A percentile compares a stretch with the other conserved stretches of the same genome.
Evolutionary conservation across 1,140 invertebrate species (phyloP).

Genomic region (Neocloeon triangulifer): DNA sequence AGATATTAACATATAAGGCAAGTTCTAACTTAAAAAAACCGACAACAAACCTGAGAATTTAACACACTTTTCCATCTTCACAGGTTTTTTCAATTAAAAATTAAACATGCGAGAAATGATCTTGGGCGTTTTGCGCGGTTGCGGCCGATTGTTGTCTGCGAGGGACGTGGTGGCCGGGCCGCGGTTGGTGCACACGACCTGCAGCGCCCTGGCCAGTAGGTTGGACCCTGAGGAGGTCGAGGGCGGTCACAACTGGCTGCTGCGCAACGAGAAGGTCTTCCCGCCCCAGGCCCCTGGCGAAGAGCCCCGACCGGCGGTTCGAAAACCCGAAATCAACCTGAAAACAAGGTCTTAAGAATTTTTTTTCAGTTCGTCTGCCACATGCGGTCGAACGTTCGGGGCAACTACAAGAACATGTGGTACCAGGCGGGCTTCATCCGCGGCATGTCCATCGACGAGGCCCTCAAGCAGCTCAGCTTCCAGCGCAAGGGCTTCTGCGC

Average conservation of each 20-base stretch:
- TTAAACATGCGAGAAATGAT: too few relatives aligned
- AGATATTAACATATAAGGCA: too few relatives aligned
- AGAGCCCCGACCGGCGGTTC: slow-evolving; percentile 57
- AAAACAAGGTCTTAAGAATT: slow-evolving; percentile 8
- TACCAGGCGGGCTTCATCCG: slow-evolving; percentile 66
- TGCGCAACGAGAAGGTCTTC: slow-evolving; percentile 50
- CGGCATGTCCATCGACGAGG: slow-evolving; percentile 85
- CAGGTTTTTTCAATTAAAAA: too few relatives aligned
- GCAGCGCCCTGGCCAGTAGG: too few relatives aligned
- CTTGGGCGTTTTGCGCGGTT: too few relatives aligned
- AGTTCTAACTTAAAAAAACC: too few relatives aligned
- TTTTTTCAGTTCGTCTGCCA: slow-evolving; percentile 64
- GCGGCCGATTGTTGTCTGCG: too few relatives aligned
- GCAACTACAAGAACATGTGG: slow-evolving; percentile 80
- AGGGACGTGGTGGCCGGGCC: too few relatives aligned
- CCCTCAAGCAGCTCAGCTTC: slow-evolving; percentile 72
- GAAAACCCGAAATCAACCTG: slow-evolving; percentile 11
- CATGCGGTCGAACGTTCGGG: slow-evolving; percentile 60
- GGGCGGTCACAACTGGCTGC: slow-evolving; percentile 12
- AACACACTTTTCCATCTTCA: too few relatives aligned
- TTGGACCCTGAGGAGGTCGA: slow-evolving; percentile 3
- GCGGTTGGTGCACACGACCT: too few relatives aligned
- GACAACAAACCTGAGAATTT: too few relatives aligned
- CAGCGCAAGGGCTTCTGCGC: slow-evolving; percentile 59
- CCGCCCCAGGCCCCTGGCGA: slow-evolving; percentile 54